phyloP scores from a whole-genome alignment of 2,888 invertebrate genomes.

The Hypolimnas misippus region DNA sequence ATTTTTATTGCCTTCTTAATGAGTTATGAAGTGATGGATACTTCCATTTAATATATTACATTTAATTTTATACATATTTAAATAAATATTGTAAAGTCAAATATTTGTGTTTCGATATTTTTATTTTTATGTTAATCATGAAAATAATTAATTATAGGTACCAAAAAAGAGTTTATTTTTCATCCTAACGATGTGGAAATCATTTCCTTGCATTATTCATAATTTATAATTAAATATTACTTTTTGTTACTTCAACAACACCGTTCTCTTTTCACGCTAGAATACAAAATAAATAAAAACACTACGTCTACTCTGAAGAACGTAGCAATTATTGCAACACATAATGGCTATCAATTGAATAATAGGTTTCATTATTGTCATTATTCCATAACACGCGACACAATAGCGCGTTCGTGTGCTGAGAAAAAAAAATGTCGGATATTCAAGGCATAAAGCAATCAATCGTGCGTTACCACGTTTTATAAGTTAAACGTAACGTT shows the following conservation, averaged over 20 bases:
- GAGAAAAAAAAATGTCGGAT: conserved; percentile 25
- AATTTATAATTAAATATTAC: no score
- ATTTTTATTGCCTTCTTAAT: no score
- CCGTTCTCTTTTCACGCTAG: neutral
- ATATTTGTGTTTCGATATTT: no score
- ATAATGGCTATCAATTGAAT: conserved; percentile 16
- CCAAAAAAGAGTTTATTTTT: no score
- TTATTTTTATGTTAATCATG: no score
- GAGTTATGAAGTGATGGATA: no score
- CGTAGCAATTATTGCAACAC: conserved; percentile 16
- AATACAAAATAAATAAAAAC: conserved; percentile 6
- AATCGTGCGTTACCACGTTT: conserved; percentile 32
- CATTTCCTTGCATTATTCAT: no score
- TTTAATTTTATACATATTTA: no score
- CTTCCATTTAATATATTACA: no score
- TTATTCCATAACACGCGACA: conserved; percentile 27
- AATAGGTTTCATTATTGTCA: conserved; percentile 23
- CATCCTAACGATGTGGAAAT: no score
- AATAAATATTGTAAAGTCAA: no score
- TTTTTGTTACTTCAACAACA: neutral
- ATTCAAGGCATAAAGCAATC: conserved; percentile 22
- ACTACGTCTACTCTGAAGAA: neutral
- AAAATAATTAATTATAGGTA: no score
- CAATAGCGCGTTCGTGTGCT: conserved; percentile 19
- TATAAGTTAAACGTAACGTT: neutral